Evolutionary conservation across 2,797 vertebrate genomes (phyloP).

Genomic region (Caiman crocodilus): DNA sequence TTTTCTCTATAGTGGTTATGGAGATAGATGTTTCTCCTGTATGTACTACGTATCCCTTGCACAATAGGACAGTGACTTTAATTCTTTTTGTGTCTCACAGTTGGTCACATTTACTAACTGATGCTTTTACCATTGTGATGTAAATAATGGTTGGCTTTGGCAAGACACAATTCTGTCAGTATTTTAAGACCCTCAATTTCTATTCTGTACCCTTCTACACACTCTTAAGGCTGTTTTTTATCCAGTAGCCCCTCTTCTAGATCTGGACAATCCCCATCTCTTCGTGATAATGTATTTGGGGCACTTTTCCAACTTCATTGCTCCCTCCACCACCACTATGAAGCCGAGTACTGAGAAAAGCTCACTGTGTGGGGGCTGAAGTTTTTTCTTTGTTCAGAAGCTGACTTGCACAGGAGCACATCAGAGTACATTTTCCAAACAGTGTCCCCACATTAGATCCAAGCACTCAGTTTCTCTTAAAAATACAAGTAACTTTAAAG

Average conservation of each 20-base stretch:
- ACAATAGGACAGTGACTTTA: slow-evolving; percentile 45
- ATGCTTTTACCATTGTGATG: slow-evolving; percentile 21
- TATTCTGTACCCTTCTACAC: slow-evolving; percentile 1
- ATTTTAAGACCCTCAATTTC: background rate
- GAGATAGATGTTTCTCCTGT: slow-evolving; percentile 50
- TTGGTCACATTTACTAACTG: slow-evolving; percentile 48
- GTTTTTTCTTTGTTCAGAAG: no score
- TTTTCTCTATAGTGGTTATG: slow-evolving; percentile 57
- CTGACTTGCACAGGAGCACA: no score
- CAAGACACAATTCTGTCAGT: background rate
- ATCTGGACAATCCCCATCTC: background rate
- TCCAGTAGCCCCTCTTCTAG: background rate
- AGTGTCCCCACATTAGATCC: no score
- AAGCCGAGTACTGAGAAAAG: no score
- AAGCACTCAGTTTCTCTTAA: no score
- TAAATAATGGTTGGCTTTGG: slow-evolving; percentile 45
- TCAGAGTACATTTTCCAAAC: no score
- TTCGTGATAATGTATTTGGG: background rate
- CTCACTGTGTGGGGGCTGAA: no score
- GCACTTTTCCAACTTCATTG: no score
- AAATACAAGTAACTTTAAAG: no score
- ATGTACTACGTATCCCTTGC: slow-evolving; percentile 33
- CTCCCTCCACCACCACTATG: no score
- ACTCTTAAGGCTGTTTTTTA: slow-evolving; percentile 1
- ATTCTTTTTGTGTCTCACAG: slow-evolving; percentile 49